Percentiles rank a stretch among this genome's conserved stretches.
phyloP scores from a whole-genome alignment of 2,888 invertebrate genomes.

The Opisthograptis luteolata region DNA sequence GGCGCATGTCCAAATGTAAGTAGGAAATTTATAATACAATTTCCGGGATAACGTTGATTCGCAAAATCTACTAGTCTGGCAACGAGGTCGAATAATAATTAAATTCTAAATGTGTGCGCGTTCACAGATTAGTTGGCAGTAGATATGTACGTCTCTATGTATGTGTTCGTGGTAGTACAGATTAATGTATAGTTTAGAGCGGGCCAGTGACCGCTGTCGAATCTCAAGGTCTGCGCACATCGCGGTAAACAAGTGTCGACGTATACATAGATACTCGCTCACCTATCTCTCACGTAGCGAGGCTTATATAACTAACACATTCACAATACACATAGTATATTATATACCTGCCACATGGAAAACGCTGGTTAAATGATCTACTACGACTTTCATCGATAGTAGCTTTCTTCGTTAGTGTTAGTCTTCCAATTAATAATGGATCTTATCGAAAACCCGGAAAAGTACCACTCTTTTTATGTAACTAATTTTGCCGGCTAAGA shows the following conservation, averaged over 20 bases:
- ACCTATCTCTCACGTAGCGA: conserved; percentile 28
- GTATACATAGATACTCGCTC: conserved; percentile 54
- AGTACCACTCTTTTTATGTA: too few species aligned
- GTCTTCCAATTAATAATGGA: too few species aligned
- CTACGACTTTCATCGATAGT: conserved; percentile 10
- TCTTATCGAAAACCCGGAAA: too few species aligned
- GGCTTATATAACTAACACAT: conserved; percentile 26
- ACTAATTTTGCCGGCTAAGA: too few species aligned
- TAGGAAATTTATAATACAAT: conserved; percentile 45
- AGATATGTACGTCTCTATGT: not conserved
- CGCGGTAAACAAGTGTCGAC: conserved; percentile 77
- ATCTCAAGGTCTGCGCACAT: conserved; percentile 80
- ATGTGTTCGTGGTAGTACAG: conserved; percentile 16
- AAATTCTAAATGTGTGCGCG: conserved; percentile 15
- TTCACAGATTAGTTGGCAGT: not conserved
- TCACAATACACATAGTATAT: conserved; percentile 16
- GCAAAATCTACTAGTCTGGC: conserved; percentile 47
- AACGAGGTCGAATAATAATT: conserved; percentile 45
- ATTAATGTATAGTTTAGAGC: conserved; percentile 22
- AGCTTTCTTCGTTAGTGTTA: too few species aligned
- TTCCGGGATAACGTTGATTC: conserved; percentile 56
- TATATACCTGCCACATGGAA: conserved; percentile 4
- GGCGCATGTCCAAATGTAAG: conserved; percentile 39
- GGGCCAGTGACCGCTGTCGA: conserved; percentile 81
- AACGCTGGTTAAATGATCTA: not conserved